phyloP scores from a whole-genome alignment of 2,888 invertebrate species.

The Spodoptera picta region DNA sequence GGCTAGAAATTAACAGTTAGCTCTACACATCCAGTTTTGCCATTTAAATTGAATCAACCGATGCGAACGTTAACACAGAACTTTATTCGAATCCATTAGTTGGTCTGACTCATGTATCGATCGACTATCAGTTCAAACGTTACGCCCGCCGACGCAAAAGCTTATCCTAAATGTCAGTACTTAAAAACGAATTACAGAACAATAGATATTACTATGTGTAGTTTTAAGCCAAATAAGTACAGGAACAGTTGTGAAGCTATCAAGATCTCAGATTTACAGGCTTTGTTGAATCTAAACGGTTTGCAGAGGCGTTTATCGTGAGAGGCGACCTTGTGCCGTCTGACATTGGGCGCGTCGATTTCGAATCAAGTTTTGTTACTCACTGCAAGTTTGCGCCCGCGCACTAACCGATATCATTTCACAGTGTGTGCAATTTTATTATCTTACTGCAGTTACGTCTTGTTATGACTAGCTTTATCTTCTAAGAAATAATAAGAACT shows the following conservation, averaged over 20 bases:
- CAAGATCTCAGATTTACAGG: conserved; percentile 61
- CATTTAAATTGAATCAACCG: conserved; percentile 34
- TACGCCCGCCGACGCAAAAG: conserved; percentile 28
- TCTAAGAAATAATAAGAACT: conserved; percentile 23
- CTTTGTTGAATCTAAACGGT: conserved; percentile 59
- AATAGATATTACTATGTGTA: conserved; percentile 61
- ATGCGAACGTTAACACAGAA: conserved; percentile 36
- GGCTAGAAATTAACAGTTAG: conserved; percentile 36
- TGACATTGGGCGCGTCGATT: conserved; percentile 82
- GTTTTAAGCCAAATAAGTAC: conserved; percentile 62
- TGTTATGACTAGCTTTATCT: conserved; percentile 20
- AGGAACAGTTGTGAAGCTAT: conserved; percentile 61
- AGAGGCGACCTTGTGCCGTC: conserved; percentile 81
- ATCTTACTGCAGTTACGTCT: conserved; percentile 30
- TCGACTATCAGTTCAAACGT: conserved; percentile 33
- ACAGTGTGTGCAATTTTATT: conserved; percentile 29
- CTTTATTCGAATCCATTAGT: conserved; percentile 42
- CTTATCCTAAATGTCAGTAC: conserved; percentile 57
- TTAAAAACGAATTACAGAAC: conserved; percentile 62
- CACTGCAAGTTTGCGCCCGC: conserved; percentile 68
- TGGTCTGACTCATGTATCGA: conserved; percentile 34
- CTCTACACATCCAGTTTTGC: conserved; percentile 38
- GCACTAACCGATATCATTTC: conserved; percentile 48
- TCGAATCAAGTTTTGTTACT: conserved; percentile 73
- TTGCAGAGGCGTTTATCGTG: conserved; percentile 76